These are phyloP conservation scores for Coptodon bakossiorum DNA, from an alignment of 2,113 vertebrate species.

Conservation along the genomic window DNA sequence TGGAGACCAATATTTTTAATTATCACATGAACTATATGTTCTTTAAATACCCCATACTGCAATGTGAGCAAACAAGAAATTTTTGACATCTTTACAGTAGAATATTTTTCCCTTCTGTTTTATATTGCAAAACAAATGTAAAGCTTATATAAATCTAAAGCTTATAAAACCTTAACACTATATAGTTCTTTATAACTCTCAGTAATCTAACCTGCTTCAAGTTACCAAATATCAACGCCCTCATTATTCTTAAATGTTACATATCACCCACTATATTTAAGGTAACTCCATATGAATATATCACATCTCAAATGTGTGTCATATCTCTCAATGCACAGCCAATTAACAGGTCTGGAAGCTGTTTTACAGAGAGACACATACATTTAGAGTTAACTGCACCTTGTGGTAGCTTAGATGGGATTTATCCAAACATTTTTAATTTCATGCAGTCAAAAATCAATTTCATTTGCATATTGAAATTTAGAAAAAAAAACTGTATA, in stretches of 20 bases:
- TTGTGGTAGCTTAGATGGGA: not conserved
- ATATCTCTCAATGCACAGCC: not conserved
- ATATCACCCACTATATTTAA: not conserved
- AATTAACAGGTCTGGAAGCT: not conserved
- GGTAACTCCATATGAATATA: not conserved
- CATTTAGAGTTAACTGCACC: not conserved
- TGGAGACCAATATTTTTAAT: not conserved
- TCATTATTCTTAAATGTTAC: not conserved
- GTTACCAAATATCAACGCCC: not conserved
- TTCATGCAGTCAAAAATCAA: not conserved
- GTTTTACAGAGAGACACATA: not conserved
- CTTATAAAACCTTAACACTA: not conserved
- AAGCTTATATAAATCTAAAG: not conserved
- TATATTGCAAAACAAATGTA: not conserved
- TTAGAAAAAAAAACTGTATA: accelerated
- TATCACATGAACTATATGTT: not conserved
- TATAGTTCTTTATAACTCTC: not conserved
- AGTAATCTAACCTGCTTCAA: not conserved
- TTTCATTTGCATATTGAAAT: not conserved
- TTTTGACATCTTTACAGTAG: not conserved
- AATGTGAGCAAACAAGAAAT: not conserved
- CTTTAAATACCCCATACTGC: not conserved
- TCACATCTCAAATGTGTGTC: not conserved
- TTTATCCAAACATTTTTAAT: not conserved
- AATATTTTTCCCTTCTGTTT: not conserved